Base-by-base conservation (phyloP, 1,140 invertebrate species). In the Hirudo medicinalis region DNA sequence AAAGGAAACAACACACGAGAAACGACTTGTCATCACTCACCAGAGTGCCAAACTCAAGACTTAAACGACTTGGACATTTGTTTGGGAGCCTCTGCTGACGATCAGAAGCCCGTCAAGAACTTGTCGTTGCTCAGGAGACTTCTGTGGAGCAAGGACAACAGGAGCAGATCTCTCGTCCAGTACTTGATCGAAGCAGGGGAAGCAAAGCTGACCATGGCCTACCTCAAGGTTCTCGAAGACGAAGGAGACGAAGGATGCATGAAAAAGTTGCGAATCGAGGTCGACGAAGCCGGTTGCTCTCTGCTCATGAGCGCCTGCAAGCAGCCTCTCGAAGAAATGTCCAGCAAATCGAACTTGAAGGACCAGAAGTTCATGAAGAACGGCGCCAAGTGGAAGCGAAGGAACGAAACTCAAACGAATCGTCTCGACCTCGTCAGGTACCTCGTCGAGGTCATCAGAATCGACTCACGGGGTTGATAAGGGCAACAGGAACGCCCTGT, bases 261-360 rank as follows among this genome's bases (percentile, higher is more conserved):
- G 22, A 70, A 57, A 13, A 19, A 32, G 22, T 54, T 40, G 54
- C 53, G 29, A 5, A 32, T 2, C 25, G 67, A 72, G n/a, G 19
- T 22, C 20, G 72, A 72, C 67, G n/a, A 70, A 54, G 57, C 22
- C 32, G 72, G 72, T 25, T 53, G 40, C 22, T 53, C 72, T 20
- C 32, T 72, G 53, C 54, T 72, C 67, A 72, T 72, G 72, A n/a
- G 54, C 40, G 67, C 72, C 27, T 72, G 67, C 27, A 70, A 54
- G 25, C 67, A 71, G 13, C 43, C 72, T 8, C 17, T 25, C 22
- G n/a, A 70, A 11, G 57, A 63, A 25, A n/a, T 32, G 8, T 4
- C 22, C 22, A 63, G 17, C 11, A n/a, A 63, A 22, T 25, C 25
- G 20, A 57, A 57, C 54, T 5, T 3, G 2, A 57, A 20, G 25